phyloP scores from a whole-genome alignment of 2,113 vertebrate species.

The Laticauda colubrina region DNA sequence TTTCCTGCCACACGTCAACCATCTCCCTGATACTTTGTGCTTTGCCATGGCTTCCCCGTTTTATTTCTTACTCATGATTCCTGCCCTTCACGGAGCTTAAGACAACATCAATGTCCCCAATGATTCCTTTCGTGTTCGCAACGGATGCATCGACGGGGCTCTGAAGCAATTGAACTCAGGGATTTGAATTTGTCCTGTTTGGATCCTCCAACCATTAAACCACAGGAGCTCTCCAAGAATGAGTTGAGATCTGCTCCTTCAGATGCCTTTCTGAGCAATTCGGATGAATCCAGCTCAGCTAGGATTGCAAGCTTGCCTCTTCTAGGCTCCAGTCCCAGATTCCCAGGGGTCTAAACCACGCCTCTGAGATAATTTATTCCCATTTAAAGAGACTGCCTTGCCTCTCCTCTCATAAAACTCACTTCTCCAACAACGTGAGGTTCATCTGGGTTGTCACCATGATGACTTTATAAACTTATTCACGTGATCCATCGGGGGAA shows the following conservation, averaged over 20 bases:
- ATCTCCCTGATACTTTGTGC: not conserved
- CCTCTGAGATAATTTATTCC: conserved; percentile 32
- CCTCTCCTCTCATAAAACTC: conserved; percentile 41
- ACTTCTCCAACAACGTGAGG: conserved; percentile 40
- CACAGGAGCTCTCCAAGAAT: not conserved
- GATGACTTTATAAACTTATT: conserved; percentile 67
- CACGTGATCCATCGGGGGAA: conserved; percentile 56
- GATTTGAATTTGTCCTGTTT: no score
- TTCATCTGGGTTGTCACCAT: conserved; percentile 57
- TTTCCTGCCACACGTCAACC: not conserved
- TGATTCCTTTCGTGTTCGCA: not conserved
- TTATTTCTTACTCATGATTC: not conserved
- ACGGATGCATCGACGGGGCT: not conserved
- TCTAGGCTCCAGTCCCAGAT: not conserved
- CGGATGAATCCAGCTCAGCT: not conserved
- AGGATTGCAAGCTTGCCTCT: not conserved
- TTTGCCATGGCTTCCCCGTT: not conserved
- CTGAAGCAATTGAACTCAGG: not conserved
- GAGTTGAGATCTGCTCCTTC: not conserved
- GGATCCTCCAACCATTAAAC: not conserved
- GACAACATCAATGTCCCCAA: not conserved
- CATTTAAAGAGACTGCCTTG: conserved; percentile 37
- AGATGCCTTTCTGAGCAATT: not conserved
- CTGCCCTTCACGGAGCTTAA: not conserved
- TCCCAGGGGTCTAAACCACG: not conserved